Base-by-base conservation (phyloP, 2,888 invertebrate genomes). In the Drosophila infuscata region DNA sequence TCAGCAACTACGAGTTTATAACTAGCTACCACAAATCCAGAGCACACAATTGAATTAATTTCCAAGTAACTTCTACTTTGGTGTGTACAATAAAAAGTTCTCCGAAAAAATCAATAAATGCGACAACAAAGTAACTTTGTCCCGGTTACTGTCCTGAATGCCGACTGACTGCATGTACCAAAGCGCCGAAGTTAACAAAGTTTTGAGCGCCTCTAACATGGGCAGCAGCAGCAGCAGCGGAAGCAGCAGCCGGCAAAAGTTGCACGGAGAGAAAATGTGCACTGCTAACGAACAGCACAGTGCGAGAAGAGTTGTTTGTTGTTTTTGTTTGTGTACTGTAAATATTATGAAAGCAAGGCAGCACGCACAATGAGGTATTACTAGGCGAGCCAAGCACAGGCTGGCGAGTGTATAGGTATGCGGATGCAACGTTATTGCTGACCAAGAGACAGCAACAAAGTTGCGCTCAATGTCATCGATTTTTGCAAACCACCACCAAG, bases 401-500 rank as follows among this genome's bases (percentile, higher is more conserved):
- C 29, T 20, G 46, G 36, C 41, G 25, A 33, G 70, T 62, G 49
- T 70, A 85, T 72, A 56, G 58, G 67, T 60, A 64, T 77, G 79
- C 75, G 64, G 49, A 79, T 70, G 53, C 51, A 74, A 73, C 65
- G 67, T 73, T 76, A 79, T 75, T 74, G 76, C 63, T 61, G 59
- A 60, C 43, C 63, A 57, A 82, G 77, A 79, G 76, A 83, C 90
- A 86, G 68, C 79, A 80, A 90, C 91, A 91, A 84, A 91, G 91
- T 91, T 91, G 91, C 90, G 74, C 91, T 92, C 91, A 92, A 92
- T 92, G 92, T 91, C 91, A 92, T 91, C 89, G 91, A 91, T 91
- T 91, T 91, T 87, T 20, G 57, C 30, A 88, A 89, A 83, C 78
- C 70, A 76, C 88, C 72, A 63, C 76, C 70, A 65, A 76, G 81